phyloP scores from a whole-genome alignment of 2,888 invertebrate genomes.

The Siphonodentalium dalli region DNA sequence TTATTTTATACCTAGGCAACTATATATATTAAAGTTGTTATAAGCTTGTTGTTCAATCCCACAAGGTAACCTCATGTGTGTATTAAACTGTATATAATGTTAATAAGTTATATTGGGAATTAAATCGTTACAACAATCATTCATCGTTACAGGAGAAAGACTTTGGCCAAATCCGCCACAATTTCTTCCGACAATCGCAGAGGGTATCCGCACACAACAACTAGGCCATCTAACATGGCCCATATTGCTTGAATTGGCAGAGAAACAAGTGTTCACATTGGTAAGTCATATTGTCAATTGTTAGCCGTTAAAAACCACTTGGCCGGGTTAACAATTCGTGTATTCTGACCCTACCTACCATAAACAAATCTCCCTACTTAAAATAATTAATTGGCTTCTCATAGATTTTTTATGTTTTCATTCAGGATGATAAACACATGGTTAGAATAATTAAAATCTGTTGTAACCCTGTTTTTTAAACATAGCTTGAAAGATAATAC shows the following conservation, averaged over 20 bases:
- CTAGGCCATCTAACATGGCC: conserved; percentile 66
- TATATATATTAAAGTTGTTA: not conserved
- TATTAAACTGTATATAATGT: not conserved
- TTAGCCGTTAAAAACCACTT: too few relatives aligned
- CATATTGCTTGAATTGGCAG: conserved; percentile 61
- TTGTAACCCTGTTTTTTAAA: too few relatives aligned
- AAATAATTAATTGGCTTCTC: too few relatives aligned
- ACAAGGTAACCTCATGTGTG: not conserved
- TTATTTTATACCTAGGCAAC: too few relatives aligned
- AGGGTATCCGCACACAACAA: conserved; percentile 65
- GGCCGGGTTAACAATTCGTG: too few relatives aligned
- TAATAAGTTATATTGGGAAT: not conserved
- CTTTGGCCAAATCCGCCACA: conserved; percentile 63
- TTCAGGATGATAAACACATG: too few relatives aligned
- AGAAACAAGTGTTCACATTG: conserved; percentile 64
- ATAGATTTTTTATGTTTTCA: too few relatives aligned
- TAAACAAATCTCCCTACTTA: too few relatives aligned
- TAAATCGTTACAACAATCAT: not conserved
- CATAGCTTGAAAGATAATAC: too few relatives aligned
- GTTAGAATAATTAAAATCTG: too few relatives aligned
- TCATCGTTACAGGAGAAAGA: conserved; percentile 38
- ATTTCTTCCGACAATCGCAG: conserved; percentile 65
- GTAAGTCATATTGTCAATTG: too few relatives aligned
- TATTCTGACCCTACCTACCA: too few relatives aligned
- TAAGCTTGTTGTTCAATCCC: not conserved